Conservation (phyloP, 2,797 vertebrate genomes). For the Amniataba percoides region DNA sequence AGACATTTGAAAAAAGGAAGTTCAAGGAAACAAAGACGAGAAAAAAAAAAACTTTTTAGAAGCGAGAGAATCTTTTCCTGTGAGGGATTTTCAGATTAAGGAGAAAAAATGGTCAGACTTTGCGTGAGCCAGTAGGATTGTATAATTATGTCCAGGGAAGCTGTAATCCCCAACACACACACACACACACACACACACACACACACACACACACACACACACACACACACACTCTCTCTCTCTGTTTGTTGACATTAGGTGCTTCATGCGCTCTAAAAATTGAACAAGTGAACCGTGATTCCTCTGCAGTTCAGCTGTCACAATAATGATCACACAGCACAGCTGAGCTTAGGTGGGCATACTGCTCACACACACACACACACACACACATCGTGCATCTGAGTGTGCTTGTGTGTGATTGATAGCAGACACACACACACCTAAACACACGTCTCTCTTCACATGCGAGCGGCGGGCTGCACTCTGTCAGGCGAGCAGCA, state of each 20-base stretch:
- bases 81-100: slow-evolving; percentile 71
- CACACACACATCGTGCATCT: neutral
- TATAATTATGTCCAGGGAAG: slow-evolving; percentile 73
- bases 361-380: slow-evolving; percentile 30
- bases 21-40: slow-evolving; percentile 12
- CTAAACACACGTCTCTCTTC: slow-evolving; percentile 32
- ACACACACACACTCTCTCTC: slow-evolving; percentile 27
- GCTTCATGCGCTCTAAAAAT: slow-evolving; percentile 79
- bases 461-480: slow-evolving; percentile 19
- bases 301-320: slow-evolving; percentile 79
- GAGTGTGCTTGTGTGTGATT: slow-evolving; percentile 31
- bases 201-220: slow-evolving; percentile 41
- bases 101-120: slow-evolving; percentile 27
- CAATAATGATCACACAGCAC: slow-evolving; percentile 74
- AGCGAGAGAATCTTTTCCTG: slow-evolving; percentile 24
- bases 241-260: slow-evolving; percentile 73
- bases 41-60: slow-evolving; percentile 45
- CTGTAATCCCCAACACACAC: slow-evolving; percentile 62
- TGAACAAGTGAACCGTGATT: slow-evolving; percentile 80
- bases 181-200: slow-evolving; percentile 47
- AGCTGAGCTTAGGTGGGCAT: slow-evolving; percentile 73
- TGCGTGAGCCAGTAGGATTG: slow-evolving; percentile 66
- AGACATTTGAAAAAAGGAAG: neutral
- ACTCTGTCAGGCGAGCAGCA: slow-evolving; percentile 23
- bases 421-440: slow-evolving; percentile 42